A percentile compares a stretch with the other conserved stretches of the same genome.
These are phyloP conservation scores for Podabrus alpinus DNA, from an alignment of 2,888 invertebrate genomes.

Conservation along the genomic window DNA sequence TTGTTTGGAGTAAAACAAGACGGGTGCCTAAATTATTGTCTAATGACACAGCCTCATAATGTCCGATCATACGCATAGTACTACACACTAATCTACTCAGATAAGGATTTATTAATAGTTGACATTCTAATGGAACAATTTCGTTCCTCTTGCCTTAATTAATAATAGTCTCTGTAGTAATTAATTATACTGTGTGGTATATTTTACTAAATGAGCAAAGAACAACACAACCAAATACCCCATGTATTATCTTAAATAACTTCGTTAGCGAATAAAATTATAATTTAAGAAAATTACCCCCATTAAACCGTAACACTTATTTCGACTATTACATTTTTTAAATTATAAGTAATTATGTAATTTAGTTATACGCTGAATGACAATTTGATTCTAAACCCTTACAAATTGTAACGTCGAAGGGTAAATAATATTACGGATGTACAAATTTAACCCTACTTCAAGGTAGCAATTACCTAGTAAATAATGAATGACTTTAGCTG, in stretches of 20 bases:
- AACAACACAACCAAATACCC: slow-evolving; percentile 6
- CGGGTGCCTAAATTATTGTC: slow-evolving; percentile 21
- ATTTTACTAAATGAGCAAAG: slow-evolving; percentile 11
- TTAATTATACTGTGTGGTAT: slow-evolving; percentile 27
- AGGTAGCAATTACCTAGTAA: background rate
- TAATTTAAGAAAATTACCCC: background rate
- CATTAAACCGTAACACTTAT: background rate
- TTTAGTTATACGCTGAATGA: background rate
- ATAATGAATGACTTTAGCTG: background rate
- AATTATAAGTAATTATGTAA: background rate
- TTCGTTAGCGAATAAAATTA: background rate
- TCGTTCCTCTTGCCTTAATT: slow-evolving; percentile 26
- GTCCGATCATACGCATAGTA: slow-evolving; percentile 28
- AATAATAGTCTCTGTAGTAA: slow-evolving; percentile 28
- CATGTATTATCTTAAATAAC: background rate
- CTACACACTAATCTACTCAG: slow-evolving; percentile 29
- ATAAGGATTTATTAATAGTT: slow-evolving; percentile 30
- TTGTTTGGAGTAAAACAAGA: slow-evolving; percentile 16
- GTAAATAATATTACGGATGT: background rate
- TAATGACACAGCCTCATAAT: slow-evolving; percentile 27
- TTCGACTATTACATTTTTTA: background rate
- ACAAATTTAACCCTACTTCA: background rate
- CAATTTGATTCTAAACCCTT: background rate
- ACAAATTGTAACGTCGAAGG: background rate
- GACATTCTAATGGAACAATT: slow-evolving; percentile 31